A percentile compares a stretch with the other conserved stretches of the same genome.
phyloP scores from a whole-genome alignment of 2,888 invertebrate genomes.

The Nomada ruficornis region DNA sequence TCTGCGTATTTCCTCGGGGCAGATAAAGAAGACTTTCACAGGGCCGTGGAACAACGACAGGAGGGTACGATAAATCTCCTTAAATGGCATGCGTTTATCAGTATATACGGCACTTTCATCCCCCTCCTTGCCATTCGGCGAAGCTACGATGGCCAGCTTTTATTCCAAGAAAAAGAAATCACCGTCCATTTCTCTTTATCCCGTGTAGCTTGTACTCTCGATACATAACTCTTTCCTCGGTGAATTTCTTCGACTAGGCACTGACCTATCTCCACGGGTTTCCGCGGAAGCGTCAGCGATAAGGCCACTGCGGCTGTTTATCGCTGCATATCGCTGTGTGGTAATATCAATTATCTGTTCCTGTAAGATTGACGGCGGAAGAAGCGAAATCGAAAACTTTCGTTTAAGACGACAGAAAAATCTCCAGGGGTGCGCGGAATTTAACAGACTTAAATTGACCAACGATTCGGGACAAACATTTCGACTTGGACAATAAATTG shows the following conservation, averaged over 20 bases:
- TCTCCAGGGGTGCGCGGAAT: no score
- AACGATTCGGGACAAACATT: not conserved
- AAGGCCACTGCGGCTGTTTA: conserved; percentile 55
- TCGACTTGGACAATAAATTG: conserved; percentile 21
- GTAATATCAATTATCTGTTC: conserved; percentile 67
- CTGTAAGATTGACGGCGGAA: conserved; percentile 51
- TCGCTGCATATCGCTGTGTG: conserved; percentile 33
- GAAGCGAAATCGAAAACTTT: conserved; percentile 50
- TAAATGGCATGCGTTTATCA: conserved; percentile 58
- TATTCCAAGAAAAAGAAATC: conserved; percentile 54
- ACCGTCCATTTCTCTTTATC: conserved; percentile 45
- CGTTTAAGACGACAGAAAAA: not conserved
- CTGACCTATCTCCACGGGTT: conserved; percentile 57
- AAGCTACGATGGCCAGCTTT: conserved; percentile 46
- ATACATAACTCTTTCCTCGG: conserved; percentile 37
- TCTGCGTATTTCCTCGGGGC: conserved; percentile 27
- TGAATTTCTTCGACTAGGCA: conserved; percentile 53
- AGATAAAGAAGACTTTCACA: conserved; percentile 41
- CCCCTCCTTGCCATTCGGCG: conserved; percentile 48
- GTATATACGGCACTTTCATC: conserved; percentile 53
- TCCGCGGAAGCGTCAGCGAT: conserved; percentile 40
- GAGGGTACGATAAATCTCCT: conserved; percentile 56
- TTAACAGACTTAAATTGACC: conserved; percentile 11
- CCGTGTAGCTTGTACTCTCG: conserved; percentile 24
- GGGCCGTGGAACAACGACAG: conserved; percentile 33